These are phyloP conservation scores for Xestoiulus laeticollis DNA, from an alignment of 2,888 invertebrate genomes.

Conservation along the genomic window DNA sequence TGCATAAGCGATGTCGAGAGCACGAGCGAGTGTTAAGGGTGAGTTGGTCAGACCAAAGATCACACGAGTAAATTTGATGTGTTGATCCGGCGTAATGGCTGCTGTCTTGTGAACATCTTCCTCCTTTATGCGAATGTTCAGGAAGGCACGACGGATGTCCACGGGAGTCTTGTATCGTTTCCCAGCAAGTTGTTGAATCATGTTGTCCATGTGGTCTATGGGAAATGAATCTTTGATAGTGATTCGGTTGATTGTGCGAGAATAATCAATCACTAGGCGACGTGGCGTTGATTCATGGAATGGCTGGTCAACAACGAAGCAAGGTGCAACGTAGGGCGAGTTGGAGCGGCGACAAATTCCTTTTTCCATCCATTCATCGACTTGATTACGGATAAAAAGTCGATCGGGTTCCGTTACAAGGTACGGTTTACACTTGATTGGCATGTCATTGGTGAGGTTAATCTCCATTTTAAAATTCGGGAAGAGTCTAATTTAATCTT, in stretches of 20 bases:
- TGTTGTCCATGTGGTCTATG: slow-evolving; percentile 42
- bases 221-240: slow-evolving; percentile 36
- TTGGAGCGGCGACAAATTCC: slow-evolving; percentile 41
- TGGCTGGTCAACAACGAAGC: slow-evolving; percentile 46
- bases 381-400: neutral
- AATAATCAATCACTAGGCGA: slow-evolving; percentile 44
- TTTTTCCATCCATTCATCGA: slow-evolving; percentile 41
- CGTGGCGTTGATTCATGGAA: slow-evolving; percentile 34
- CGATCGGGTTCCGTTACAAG: too few species aligned
- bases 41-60: neutral
- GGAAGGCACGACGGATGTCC: slow-evolving; percentile 41
- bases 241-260: neutral
- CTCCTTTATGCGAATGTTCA: neutral
- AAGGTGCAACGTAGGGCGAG: slow-evolving; percentile 46
- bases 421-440: too few species aligned
- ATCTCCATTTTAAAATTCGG: neutral
- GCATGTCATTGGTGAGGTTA: neutral
- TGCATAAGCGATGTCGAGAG: slow-evolving; percentile 44
- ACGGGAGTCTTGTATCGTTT: neutral
- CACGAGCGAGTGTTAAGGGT: neutral
- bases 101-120: neutral
- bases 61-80: neutral
- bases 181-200: neutral
- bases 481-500: neutral
- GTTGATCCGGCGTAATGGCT: neutral